Conservation (phyloP, 2,113 vertebrate genomes). For the Solea senegalensis region DNA sequence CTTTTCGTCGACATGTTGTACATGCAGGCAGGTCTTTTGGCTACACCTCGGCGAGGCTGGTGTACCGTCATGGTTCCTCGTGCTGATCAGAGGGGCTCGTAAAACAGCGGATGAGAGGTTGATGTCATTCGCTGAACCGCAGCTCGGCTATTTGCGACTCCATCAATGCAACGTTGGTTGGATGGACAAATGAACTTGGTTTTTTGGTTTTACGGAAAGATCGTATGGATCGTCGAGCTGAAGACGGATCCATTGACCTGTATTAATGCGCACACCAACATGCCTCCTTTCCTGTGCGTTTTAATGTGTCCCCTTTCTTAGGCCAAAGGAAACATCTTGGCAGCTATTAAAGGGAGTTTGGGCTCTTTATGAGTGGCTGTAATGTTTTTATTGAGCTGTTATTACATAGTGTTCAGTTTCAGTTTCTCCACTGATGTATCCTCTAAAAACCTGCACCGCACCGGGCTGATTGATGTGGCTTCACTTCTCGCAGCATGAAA, state of each 20-base stretch:
- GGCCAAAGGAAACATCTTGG: constrained; percentile 74
- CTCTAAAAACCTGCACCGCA: constrained; percentile 62
- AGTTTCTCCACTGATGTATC: constrained; percentile 60
- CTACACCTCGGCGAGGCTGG: constrained; percentile 48
- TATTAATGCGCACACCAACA: constrained; percentile 41
- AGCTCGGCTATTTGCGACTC: constrained; percentile 63
- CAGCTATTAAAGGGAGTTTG: constrained; percentile 67
- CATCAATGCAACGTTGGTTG: constrained; percentile 44
- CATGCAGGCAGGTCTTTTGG: constrained; percentile 27
- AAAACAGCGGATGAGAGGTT: constrained; percentile 71
- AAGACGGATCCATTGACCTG: constrained; percentile 65
- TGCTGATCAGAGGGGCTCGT: constrained; percentile 64
- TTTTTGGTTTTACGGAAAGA: constrained; percentile 43
- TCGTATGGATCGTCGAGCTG: constrained; percentile 56
- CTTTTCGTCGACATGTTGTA: neutral
- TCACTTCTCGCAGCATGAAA: constrained; percentile 32
- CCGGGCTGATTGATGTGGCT: constrained; percentile 55
- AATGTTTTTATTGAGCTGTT: constrained; percentile 78
- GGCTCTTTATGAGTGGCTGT: constrained; percentile 72
- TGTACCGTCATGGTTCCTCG: constrained; percentile 66
- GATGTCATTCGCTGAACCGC: constrained; percentile 71
- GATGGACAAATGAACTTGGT: constrained; percentile 54
- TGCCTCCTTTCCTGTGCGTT: constrained; percentile 35
- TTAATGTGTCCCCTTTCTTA: constrained; percentile 39
- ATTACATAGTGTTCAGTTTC: constrained; percentile 72